Evolutionary conservation across 2,888 invertebrate species (phyloP).

Genomic region (Troides helena): DNA sequence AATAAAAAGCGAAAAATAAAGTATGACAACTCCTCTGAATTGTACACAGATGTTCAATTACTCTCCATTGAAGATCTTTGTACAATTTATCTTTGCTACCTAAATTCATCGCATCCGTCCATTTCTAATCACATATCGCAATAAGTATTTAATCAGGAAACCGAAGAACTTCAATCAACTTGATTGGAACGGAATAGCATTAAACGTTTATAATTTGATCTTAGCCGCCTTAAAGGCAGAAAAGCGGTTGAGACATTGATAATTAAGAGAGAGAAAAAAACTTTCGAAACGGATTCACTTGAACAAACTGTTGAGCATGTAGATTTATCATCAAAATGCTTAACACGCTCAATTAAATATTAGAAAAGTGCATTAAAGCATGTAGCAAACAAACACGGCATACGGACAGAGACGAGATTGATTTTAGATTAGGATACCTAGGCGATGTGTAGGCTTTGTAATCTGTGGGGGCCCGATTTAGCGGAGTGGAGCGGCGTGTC

Average conservation of each 20-base stretch:
- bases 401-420: constrained; percentile 11
- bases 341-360: constrained; percentile 23
- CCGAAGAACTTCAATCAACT: too few relatives aligned
- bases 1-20: too few relatives aligned
- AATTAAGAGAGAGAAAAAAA: constrained; percentile 3
- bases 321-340: constrained; percentile 3
- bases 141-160: too few relatives aligned
- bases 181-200: background rate
- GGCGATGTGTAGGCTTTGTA: constrained; percentile 36
- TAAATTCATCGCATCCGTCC: too few relatives aligned
- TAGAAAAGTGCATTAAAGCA: constrained; percentile 25
- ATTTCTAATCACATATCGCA: too few relatives aligned
- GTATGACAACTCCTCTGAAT: too few relatives aligned
- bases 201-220: background rate
- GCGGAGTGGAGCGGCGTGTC: constrained; percentile 62
- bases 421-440: constrained; percentile 6
- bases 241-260: background rate
- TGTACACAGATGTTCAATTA: too few relatives aligned
- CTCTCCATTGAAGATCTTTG: too few relatives aligned
- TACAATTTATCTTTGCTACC: too few relatives aligned
- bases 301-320: background rate
- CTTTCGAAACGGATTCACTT: constrained; percentile 11
- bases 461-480: constrained; percentile 46
- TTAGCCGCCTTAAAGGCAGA: background rate
- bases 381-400: constrained; percentile 23